Conservation (phyloP, 2,797 vertebrate species). For the Sebastes itinus region DNA sequence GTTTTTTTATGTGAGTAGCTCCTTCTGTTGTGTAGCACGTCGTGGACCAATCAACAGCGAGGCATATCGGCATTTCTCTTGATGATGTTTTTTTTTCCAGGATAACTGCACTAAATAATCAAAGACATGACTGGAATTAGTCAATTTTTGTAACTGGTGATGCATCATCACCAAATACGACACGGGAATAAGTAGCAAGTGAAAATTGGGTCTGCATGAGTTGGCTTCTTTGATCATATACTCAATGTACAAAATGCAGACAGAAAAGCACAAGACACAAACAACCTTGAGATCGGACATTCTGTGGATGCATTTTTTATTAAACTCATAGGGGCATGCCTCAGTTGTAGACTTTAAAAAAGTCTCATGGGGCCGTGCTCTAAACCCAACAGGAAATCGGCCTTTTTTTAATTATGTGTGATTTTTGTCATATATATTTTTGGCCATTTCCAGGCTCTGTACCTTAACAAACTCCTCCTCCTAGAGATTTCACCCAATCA, state of each 20-base stretch:
- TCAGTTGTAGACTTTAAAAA: no score
- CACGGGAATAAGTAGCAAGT: not conserved
- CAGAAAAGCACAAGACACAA: not conserved
- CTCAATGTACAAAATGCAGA: not conserved
- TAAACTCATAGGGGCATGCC: no score
- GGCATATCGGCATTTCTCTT: not conserved
- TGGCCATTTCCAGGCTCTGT: no score
- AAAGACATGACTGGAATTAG: not conserved
- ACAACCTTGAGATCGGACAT: no score
- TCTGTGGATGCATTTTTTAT: no score
- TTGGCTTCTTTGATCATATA: not conserved
- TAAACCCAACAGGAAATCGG: no score
- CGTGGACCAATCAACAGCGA: not conserved
- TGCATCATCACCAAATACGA: not conserved
- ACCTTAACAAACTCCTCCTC: no score
- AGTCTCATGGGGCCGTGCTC: no score
- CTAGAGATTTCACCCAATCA: no score
- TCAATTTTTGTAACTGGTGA: not conserved
- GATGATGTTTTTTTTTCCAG: not conserved
- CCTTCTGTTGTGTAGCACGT: not conserved
- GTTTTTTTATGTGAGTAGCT: not conserved
- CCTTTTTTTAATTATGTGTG: no score
- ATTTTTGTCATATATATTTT: no score
- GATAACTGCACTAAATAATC: no score
- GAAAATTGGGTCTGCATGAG: not conserved